Base-by-base conservation (phyloP, 2,113 vertebrate genomes). In the Macaca nemestrina region DNA sequence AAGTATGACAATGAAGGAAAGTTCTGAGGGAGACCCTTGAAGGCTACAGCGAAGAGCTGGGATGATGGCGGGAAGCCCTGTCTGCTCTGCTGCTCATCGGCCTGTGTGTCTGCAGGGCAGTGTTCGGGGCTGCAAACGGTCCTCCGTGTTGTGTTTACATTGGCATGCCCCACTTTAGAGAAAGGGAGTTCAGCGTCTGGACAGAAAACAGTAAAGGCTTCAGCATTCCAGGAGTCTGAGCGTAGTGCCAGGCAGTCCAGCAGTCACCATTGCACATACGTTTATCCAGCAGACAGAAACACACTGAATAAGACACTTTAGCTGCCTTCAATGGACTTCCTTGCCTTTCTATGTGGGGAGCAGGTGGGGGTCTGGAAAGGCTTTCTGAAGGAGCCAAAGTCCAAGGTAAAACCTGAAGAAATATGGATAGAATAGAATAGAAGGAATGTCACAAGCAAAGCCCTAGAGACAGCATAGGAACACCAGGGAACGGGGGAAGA, bases 191-290 rank as follows among this genome's bases (percentile, higher is more conserved):
- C 40, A 25, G 52, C 7, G 1, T 59, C 27, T 76, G 72, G 32
- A 23, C 6, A 12, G 73, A 78, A 75, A 13, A 7, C 27, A 16
- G n/a, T 5, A 8, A 23, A 30, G 57, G 14, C 23, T 20, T 68
- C 35, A 11, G 64, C 22, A 17, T 30, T 43, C 40, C 30, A 6
- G 27, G 45, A 72, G 52, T 57, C 50, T 3, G 14, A 38, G 20
- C 8, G 43, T 11, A 2, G 68, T 45, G 7, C 22, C 27, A 22
- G n/a, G 27, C 0, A 17, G 70, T 2, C 0, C 12, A 55, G 50
- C 10, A n/a, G 61, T 70, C 61, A 20, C 75, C 17, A 30, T 14
- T 10, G n/a, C 48, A 57, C 67, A 8, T 13, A 25, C 17, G 14
- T 30, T 79, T 43, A 12, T 23, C 23, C 8, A 50, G 11, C 40